A percentile compares a stretch with the other conserved stretches of the same genome.
Evolutionary conservation across 2,113 vertebrate genomes (phyloP).

Genomic region (Quiscalus mexicanus): DNA sequence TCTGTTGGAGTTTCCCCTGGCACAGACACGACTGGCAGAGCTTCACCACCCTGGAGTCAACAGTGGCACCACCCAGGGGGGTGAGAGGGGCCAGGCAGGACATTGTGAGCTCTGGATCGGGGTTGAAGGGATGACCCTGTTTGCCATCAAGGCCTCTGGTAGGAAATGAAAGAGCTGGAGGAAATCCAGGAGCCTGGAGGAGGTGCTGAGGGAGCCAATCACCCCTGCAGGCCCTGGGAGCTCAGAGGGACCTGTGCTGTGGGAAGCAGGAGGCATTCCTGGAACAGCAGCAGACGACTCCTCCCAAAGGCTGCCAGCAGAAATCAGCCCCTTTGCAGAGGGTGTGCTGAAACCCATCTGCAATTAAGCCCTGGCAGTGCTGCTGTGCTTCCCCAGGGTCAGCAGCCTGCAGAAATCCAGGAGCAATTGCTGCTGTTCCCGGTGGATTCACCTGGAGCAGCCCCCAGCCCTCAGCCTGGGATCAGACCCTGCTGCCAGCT

Average conservation of each 20-base stretch:
- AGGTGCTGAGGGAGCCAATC: background rate
- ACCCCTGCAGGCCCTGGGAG: background rate
- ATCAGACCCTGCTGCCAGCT: background rate
- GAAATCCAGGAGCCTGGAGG: background rate
- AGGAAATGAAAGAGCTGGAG: background rate
- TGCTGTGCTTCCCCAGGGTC: background rate
- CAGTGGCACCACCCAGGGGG: fast-evolving
- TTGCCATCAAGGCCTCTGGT: background rate
- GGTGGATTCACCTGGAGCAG: fast-evolving
- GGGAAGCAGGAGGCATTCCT: background rate
- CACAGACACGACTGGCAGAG: background rate
- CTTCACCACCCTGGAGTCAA: background rate
- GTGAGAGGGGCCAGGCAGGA: background rate
- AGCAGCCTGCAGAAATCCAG: background rate
- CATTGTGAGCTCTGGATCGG: background rate
- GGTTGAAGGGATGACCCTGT: background rate
- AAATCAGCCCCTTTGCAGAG: background rate
- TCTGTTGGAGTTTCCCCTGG: background rate
- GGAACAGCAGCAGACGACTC: background rate
- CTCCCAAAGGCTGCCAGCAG: background rate
- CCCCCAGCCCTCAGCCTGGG: background rate
- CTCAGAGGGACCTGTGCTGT: background rate
- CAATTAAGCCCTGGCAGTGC: background rate
- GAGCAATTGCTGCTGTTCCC: fast-evolving
- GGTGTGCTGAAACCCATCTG: background rate